Base-by-base conservation (phyloP, 2,797 vertebrate genomes). In the Pagetopsis macropterus region DNA sequence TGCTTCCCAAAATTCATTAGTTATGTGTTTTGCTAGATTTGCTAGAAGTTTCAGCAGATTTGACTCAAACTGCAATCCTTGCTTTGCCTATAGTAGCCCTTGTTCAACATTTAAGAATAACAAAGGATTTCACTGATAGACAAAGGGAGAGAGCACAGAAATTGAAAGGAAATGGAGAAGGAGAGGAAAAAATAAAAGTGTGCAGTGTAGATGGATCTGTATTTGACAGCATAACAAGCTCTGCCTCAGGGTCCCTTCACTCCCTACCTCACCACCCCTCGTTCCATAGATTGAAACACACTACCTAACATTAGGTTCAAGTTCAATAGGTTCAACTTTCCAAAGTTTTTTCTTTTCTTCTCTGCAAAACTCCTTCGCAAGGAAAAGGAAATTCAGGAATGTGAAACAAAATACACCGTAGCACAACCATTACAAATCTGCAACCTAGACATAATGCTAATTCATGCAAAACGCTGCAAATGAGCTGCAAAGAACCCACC, bases 271-370 rank as follows among this genome's bases (percentile, higher is more conserved):
- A 19, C 15, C 23, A 12, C n/a, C n/a, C 15, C 9, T 4, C 23
- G 14, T 12, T 64, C 40, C 50, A 11, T 75, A 17, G 61, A 31
- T 56, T 72, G 33, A 80, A 78, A 62, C 56, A 31, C 61, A 70
- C 65, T 23, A 65, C 27, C 52, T 16, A 15, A 44, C 62, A 75
- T 60, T 65, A 82, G 52, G 78, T 75, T 65, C 40, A 5, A 58
- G 52, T 59, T 69, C 65, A 57, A 75, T 57, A 67, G 4, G 0
- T 17, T 37, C 33, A 7, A 37, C 33, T 37, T 37, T 37, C 33
- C 33, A 9, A 37, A 8, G 6, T 7, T 9, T 37, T 37, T 37
- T 37, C 33, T 7, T 37, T 1, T 37, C 33, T 9, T 37, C 33
- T 50, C 16, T 19, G 27, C 56, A 62, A 46, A 52, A 19, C 44